A percentile compares a stretch with the other conserved stretches of the same genome.
Conservation (phyloP, 1,140 invertebrate species). For the Adoxophyes honmai region DNA sequence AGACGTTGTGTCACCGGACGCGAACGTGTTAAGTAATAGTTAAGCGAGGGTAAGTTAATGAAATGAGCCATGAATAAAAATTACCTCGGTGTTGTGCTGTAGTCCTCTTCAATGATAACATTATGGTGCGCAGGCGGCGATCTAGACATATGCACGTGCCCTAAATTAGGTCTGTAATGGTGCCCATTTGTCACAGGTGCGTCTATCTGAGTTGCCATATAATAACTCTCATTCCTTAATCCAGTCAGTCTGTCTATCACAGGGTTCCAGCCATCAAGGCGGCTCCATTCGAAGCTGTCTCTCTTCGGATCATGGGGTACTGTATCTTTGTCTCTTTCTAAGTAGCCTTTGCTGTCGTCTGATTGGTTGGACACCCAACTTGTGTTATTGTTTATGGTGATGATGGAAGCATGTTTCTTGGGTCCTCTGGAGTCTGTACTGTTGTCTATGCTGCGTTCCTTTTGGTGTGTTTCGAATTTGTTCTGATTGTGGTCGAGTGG, state of each 20-base stretch:
- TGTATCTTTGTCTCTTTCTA: slow-evolving; percentile 68
- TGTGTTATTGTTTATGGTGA: slow-evolving; percentile 73
- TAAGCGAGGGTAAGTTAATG: too few relatives aligned
- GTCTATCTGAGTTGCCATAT: slow-evolving; percentile 82
- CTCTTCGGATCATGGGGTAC: slow-evolving; percentile 65
- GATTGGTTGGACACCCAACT: slow-evolving; percentile 73
- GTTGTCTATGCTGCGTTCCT: slow-evolving; percentile 37
- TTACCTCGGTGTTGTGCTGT: slow-evolving; percentile 56
- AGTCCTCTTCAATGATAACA: slow-evolving; percentile 86
- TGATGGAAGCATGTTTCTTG: slow-evolving; percentile 69
- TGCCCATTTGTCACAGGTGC: slow-evolving; percentile 53
- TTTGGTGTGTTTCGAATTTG: slow-evolving; percentile 47
- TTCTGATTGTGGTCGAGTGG: slow-evolving; percentile 44
- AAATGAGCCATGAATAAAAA: slow-evolving; percentile 15
- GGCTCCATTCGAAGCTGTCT: slow-evolving; percentile 75
- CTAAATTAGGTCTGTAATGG: slow-evolving; percentile 50
- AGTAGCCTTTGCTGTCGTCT: slow-evolving; percentile 68
- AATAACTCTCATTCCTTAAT: slow-evolving; percentile 89
- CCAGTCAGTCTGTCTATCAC: slow-evolving; percentile 89
- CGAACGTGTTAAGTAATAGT: too few relatives aligned
- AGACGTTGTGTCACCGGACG: too few relatives aligned
- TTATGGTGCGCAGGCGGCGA: slow-evolving; percentile 69
- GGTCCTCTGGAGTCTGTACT: slow-evolving; percentile 39
- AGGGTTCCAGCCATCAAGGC: slow-evolving; percentile 78
- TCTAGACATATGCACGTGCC: slow-evolving; percentile 60